Evolutionary conservation across 1,140 invertebrate genomes (phyloP), one percentile per base, ranked within the genome.

Genomic region (Tribolium madens): DNA sequence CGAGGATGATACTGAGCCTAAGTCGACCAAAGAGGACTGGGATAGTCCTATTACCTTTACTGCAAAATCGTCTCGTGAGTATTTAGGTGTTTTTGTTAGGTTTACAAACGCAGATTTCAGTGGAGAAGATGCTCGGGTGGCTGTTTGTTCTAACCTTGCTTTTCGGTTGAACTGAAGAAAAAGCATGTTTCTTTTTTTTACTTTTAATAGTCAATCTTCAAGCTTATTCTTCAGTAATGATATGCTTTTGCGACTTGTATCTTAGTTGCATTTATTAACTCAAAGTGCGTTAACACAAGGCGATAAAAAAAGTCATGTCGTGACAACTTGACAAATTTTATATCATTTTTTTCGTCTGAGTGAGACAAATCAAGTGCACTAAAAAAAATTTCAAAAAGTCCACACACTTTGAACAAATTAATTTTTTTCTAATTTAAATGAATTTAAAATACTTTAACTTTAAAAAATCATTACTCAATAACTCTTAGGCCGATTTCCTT

Each of bases 1-100:
- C 84, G 93, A 94, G 86, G 88, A 91, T 73, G 91, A 92, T 80
- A 87, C 86, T 50, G 89, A 88, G 69, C 88, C 87, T 9, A 89
- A 90, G 75, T 85, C 87, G 5, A 87, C 83, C 69, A 89, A 87
- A 78, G 91, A 93, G 73, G 93, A 95, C 80, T 92, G 92, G 91
- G 94, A 96, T 84, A 93, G 92, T 83, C 93, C 93, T 81, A 94
- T 96, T 79, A 95, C 93, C 78, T 96, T 95, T 85, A 95, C 93
- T 78, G 94, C 93, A 50, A 93, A 94, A 88, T 92, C 92, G 84
- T 92, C 92, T 84, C 92, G 93, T 95, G 91, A 92, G 91, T 92
- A 87, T 78, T 79, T 50, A 79, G 57, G 9, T 21, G 26, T 64
- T 31, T 18, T 10, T 64, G 26, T 33, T 64, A 64, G 57, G 57